Base-by-base conservation (phyloP, 2,797 vertebrate species). In the Valencia hispanica region DNA sequence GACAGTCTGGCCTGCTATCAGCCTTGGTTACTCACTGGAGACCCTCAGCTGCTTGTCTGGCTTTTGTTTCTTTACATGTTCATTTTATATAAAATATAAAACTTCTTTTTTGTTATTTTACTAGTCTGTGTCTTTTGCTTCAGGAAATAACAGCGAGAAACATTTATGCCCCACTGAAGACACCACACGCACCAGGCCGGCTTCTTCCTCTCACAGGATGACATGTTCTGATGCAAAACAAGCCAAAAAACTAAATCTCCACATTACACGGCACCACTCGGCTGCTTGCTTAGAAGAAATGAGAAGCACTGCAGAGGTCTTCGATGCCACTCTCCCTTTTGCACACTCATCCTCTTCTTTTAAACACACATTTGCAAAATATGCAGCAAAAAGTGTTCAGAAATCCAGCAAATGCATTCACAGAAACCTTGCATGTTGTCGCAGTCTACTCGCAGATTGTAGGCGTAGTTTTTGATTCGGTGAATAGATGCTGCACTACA, bases 1-100 rank as follows among this genome's bases (percentile, higher is more conserved):
- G 85, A 87, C 4, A 68, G 83, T 82, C 70, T 82, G 86, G 86
- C 88, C 86, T 81, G 84, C 79, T 88, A 88, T 88, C 88, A 75
- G 85, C 84, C 87, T 83, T 81, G 81, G 79, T 94, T 89, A 90
- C 92, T 89, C 90, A 87, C 73, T 87, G 81, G 88, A 89, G 89
- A 87, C 83, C 84, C 75, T 82, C 55, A 30, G 10, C 47, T 73
- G 84, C 84, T 86, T 76, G 75, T 74, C 85, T 82, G 81, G 47
- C 45, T 25, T 3, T 30, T 8, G 63, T 51, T 55, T 80, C 41
- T 47, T 45, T 27, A 78, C 11, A 32, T 55, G 45, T 4, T 12
- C 48, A n/a, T 36, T 53, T 71, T 34, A 36, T 53, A 7, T 9
- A 36, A 51, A 48, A 48, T 27, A 32, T 11, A 50, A 5, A 27